These are phyloP conservation scores for Melipona bicolor DNA, from an alignment of 2,888 invertebrate genomes.

Conservation along the genomic window DNA sequence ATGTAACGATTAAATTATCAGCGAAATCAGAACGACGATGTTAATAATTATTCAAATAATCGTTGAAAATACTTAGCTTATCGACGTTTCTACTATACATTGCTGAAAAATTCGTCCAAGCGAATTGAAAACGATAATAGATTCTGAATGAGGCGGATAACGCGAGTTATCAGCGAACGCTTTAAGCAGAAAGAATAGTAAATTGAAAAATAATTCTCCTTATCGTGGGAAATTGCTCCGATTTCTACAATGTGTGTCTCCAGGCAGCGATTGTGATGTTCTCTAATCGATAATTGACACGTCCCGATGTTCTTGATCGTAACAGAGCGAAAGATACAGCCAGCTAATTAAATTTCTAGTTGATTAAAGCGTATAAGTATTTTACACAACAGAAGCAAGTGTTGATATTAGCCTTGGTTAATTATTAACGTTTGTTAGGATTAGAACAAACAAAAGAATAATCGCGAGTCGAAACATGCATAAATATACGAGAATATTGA, in stretches of 20 bases:
- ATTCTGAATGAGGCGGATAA: background rate
- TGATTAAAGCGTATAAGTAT: background rate
- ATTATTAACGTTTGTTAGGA: too few relatives aligned
- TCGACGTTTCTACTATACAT: background rate
- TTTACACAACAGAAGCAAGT: too few relatives aligned
- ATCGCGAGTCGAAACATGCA: too few relatives aligned
- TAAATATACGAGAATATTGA: too few relatives aligned
- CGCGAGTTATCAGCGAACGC: background rate
- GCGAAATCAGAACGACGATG: background rate
- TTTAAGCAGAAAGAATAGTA: background rate
- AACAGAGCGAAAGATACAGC: background rate
- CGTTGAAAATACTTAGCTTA: background rate
- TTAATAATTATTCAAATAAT: background rate
- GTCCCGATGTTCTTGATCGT: background rate
- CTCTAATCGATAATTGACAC: background rate
- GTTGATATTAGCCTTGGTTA: too few relatives aligned
- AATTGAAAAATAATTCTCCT: background rate
- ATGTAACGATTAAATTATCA: slow-evolving; percentile 4
- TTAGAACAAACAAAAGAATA: too few relatives aligned
- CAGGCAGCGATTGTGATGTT: background rate
- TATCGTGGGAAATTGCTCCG: background rate
- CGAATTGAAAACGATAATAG: background rate
- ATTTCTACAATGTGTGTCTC: background rate
- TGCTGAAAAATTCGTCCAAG: background rate
- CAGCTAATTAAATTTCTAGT: background rate